These are phyloP conservation scores for Corythornis madagascariensis DNA, from an alignment of 2,113 vertebrate species.

Conservation along the genomic window DNA sequence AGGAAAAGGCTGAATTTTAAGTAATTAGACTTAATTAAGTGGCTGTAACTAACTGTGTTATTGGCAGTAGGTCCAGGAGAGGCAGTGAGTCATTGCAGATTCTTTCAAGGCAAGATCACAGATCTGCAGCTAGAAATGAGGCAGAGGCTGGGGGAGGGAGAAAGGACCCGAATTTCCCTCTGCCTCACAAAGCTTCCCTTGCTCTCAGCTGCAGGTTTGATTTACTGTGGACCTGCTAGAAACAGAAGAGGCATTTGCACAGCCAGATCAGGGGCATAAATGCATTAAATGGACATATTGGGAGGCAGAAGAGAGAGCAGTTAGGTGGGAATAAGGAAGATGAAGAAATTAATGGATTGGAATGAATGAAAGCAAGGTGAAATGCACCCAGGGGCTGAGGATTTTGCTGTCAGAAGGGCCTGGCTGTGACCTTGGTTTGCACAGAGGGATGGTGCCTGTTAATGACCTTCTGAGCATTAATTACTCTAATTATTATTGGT, in stretches of 20 bases:
- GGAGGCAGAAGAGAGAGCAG: neutral
- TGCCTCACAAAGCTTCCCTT: neutral
- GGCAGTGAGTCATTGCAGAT: slow-evolving; percentile 13
- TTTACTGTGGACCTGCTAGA: neutral
- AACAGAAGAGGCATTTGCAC: neutral
- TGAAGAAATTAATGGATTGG: neutral
- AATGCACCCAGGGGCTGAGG: rapidly evolving
- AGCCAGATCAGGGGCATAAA: neutral
- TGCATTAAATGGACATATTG: neutral
- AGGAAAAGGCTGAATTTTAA: slow-evolving; percentile 40
- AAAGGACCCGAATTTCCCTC: neutral
- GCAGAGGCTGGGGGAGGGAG: neutral
- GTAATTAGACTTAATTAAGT: slow-evolving; percentile 63
- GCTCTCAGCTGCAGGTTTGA: neutral
- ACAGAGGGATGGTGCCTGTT: neutral
- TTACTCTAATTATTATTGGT: neutral
- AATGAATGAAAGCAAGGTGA: neutral
- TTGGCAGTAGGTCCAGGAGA: slow-evolving; percentile 40
- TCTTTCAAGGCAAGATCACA: slow-evolving; percentile 17
- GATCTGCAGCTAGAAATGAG: slow-evolving; percentile 11
- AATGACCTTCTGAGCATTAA: neutral
- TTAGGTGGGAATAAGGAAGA: neutral
- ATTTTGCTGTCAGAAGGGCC: neutral
- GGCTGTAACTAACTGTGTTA: slow-evolving; percentile 27
- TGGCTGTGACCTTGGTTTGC: neutral